Base-by-base conservation (phyloP, 2,888 invertebrate species). In the Polyommatus iphigenia region DNA sequence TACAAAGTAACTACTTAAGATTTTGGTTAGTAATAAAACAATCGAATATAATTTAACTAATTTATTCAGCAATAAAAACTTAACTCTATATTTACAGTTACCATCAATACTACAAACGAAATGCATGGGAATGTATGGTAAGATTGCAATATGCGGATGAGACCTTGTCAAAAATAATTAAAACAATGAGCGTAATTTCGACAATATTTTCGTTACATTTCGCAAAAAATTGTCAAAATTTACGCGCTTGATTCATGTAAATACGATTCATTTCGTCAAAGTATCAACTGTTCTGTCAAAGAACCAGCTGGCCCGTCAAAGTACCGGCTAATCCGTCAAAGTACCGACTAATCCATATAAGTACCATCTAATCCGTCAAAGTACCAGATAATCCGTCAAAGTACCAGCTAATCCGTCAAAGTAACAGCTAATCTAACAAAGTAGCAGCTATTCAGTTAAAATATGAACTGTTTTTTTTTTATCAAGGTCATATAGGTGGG, bases 101-200 rank as follows among this genome's bases (percentile, higher is more conserved):
- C 15, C 76, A 80, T 80, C 85, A 82, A 83, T 82, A 36, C 24
- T 57, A 82, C 83, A 85, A 83, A 83, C 86, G 90, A 90, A 90
- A 91, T 89, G 90, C 89, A 84, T 86, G 87, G 92, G 92, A 92
- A 92, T 92, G 92, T 83, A 24, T 78, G 29, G 71, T 57, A 76
- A 29, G n/a, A 71, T 5, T 62, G 10, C 13, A 20, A 62, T 41
- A 76, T 20, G 72, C 41, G 36, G 72, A 20, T n/a, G 10, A 20
- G 41, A 41, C 72, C 72, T 72, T 72, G 72, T 41, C 72, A 41
- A 72, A 20, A 71, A 71, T 24, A 71, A 15, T 24, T 15, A 71
- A 8, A 29, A 29, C 7, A 71, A 32, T 18, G 18, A 32, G 7
- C 71, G 71, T 36, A 6, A 71, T 71, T 36, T 36, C 15, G 29